Evolutionary conservation across 2,888 invertebrate genomes (phyloP).

Genomic region (Chouioia cunea): DNA sequence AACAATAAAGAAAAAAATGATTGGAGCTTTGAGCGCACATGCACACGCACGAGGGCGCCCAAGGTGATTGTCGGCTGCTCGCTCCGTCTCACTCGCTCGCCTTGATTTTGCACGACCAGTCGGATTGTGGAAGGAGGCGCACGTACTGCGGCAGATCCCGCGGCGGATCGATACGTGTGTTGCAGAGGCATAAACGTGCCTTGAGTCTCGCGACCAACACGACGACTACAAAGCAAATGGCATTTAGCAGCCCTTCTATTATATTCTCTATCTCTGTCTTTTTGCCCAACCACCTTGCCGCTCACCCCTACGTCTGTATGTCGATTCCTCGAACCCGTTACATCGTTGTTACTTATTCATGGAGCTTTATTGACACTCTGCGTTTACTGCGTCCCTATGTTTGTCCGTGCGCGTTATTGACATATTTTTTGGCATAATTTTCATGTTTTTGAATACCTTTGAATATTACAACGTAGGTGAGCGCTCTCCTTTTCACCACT

Average conservation of each 20-base stretch:
- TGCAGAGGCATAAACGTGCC: slow-evolving; percentile 52
- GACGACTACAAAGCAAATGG: slow-evolving; percentile 52
- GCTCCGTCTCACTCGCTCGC: neutral
- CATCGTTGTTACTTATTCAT: neutral
- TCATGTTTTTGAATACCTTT: slow-evolving; percentile 23
- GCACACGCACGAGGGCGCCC: neutral
- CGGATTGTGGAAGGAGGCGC: slow-evolving; percentile 11
- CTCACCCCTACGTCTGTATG: no score
- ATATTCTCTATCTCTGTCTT: no score
- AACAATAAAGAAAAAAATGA: no score
- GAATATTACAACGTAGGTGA: slow-evolving; percentile 10
- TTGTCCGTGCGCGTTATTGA: no score
- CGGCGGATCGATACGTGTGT: slow-evolving; percentile 63
- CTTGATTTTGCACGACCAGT: neutral
- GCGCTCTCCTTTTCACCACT: neutral
- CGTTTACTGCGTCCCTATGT: no score
- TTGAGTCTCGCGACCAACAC: slow-evolving; percentile 40
- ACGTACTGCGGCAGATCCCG: slow-evolving; percentile 62
- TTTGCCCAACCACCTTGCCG: no score
- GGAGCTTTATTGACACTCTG: neutral
- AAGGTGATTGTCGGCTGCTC: slow-evolving; percentile 5
- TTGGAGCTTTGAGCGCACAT: neutral
- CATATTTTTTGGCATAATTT: no score
- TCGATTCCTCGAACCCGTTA: no score
- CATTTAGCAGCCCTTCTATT: neutral